Conservation (phyloP, 2,113 vertebrate species). For the human region DNA sequence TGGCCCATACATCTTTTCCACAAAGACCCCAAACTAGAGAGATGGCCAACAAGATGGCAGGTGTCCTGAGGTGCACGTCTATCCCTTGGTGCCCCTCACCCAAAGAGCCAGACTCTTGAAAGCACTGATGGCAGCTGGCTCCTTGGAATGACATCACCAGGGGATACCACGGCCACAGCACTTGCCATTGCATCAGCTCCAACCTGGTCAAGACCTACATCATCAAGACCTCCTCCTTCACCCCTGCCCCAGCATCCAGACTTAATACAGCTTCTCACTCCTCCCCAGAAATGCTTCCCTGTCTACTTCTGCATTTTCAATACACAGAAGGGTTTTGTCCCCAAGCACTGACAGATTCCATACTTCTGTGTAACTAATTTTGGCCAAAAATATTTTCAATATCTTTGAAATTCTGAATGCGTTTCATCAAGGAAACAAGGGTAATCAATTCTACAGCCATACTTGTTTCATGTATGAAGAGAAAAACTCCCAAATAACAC, state of each 20-base stretch:
- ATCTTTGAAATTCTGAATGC: background rate
- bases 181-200: background rate
- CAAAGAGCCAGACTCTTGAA: background rate
- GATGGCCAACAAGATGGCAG: background rate
- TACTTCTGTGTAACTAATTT: background rate
- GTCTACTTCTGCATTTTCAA: background rate
- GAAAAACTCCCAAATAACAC: background rate
- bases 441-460: background rate
- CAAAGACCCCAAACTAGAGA: background rate
- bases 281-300: background rate
- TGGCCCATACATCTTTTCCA: background rate
- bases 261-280: background rate
- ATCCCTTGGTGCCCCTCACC: too few relatives aligned
- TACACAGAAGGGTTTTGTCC: background rate
- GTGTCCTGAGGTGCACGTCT: rapidly evolving
- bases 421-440: background rate
- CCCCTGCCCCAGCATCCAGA: background rate
- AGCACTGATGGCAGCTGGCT: background rate
- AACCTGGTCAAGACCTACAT: background rate
- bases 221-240: background rate
- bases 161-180: background rate
- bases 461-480: background rate
- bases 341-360: background rate
- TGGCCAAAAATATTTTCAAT: background rate
- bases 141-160: background rate